These are phyloP conservation scores for Siderastrea siderea DNA, from an alignment of 92 coral and sea anemone genomes.

Conservation along the genomic window DNA sequence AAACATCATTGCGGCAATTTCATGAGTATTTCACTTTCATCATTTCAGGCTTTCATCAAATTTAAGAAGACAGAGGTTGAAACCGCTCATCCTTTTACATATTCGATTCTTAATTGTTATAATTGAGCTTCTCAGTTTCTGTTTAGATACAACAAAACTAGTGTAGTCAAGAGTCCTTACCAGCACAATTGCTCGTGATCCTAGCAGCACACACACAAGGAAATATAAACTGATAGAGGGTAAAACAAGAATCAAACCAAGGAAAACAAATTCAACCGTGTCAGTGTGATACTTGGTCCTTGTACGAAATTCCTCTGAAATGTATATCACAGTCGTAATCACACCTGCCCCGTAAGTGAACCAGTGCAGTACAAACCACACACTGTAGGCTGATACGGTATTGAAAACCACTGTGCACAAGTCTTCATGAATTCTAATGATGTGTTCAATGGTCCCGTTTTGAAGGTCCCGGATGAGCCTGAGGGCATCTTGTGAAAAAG, in stretches of 20 bases:
- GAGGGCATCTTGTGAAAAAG: slow-evolving; percentile 39
- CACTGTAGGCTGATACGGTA: too few relatives aligned
- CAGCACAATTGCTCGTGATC: slow-evolving; percentile 79
- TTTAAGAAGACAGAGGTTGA: too few relatives aligned
- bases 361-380: too few relatives aligned
- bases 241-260: slow-evolving; percentile 34
- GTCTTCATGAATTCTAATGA: slow-evolving; percentile 71
- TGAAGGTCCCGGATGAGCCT: slow-evolving; percentile 31
- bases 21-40: too few relatives aligned
- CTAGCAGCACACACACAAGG: slow-evolving; percentile 84
- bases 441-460: slow-evolving; percentile 35
- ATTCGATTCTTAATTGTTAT: too few relatives aligned
- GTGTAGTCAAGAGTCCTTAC: slow-evolving; percentile 24
- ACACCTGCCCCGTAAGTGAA: slow-evolving; percentile 59
- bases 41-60: too few relatives aligned
- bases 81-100: too few relatives aligned
- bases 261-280: slow-evolving; percentile 24
- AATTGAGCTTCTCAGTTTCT: neutral
- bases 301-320: slow-evolving; percentile 53
- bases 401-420: slow-evolving; percentile 65
- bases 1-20: too few relatives aligned
- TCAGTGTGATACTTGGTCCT: slow-evolving; percentile 8
- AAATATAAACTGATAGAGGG: slow-evolving; percentile 67
- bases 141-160: neutral
- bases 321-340: slow-evolving; percentile 56